Percentiles rank a stretch among this genome's conserved stretches.
Conservation (phyloP, 2,797 vertebrate species). For the Nothura maculosa region DNA sequence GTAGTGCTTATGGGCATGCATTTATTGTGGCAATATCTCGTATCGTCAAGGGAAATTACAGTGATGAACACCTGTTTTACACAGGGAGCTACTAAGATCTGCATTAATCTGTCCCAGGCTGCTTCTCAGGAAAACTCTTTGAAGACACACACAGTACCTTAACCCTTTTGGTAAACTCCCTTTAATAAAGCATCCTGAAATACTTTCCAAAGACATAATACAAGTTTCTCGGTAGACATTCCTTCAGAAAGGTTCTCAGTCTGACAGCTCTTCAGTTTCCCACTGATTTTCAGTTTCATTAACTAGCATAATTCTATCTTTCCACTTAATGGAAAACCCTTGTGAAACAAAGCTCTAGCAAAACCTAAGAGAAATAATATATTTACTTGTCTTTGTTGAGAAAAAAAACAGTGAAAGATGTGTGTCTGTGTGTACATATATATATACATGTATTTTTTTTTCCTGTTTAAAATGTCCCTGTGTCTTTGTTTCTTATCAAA, state of each 20-base stretch:
- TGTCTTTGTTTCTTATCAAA: not conserved
- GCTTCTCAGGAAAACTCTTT: not conserved
- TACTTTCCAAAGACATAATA: not conserved
- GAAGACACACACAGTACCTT: not conserved
- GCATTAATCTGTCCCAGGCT: slow-evolving; percentile 38
- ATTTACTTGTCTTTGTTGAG: not conserved
- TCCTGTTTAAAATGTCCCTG: rapidly evolving
- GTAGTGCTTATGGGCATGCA: slow-evolving; percentile 15
- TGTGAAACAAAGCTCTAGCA: not conserved
- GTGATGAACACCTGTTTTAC: slow-evolving; percentile 65
- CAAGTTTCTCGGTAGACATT: not conserved
- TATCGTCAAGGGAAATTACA: slow-evolving; percentile 59
- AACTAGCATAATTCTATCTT: not conserved
- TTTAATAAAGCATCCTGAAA: not conserved
- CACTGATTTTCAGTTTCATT: not conserved
- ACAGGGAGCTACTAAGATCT: not conserved
- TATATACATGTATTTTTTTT: not conserved
- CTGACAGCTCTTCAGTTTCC: too few species aligned
- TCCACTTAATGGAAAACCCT: not conserved
- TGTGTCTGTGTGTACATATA: too few species aligned
- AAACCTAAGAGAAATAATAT: not conserved
- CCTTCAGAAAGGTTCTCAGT: not conserved
- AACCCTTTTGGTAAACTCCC: not conserved
- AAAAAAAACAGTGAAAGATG: not conserved
- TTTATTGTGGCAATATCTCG: slow-evolving; percentile 49